Conservation (phyloP, 1,140 invertebrate genomes). For the Nylanderia fulva region DNA sequence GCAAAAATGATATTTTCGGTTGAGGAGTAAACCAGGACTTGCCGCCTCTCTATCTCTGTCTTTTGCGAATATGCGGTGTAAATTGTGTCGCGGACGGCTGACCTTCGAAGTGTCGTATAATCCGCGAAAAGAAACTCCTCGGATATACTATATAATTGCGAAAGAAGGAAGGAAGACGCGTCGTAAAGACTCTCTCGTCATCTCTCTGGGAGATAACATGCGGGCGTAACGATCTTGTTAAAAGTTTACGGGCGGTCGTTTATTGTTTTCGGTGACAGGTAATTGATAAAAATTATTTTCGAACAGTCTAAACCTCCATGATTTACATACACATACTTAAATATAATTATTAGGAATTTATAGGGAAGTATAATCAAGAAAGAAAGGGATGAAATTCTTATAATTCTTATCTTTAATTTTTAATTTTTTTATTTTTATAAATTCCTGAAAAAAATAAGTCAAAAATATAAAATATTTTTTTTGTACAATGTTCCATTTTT, state of each 20-base stretch:
- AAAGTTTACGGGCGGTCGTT: constrained; percentile 21
- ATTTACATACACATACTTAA: background rate
- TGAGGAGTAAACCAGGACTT: constrained; percentile 32
- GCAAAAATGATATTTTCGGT: too few relatives aligned
- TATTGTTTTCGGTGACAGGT: background rate
- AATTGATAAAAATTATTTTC: constrained; percentile 34
- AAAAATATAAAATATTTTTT: too few relatives aligned
- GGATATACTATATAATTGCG: constrained; percentile 55
- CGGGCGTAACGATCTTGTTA: constrained; percentile 12
- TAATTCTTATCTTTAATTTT: too few relatives aligned
- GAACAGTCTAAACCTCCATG: background rate
- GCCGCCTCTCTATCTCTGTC: background rate
- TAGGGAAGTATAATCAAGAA: too few relatives aligned
- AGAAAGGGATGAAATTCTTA: too few relatives aligned
- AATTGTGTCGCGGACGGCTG: constrained; percentile 27
- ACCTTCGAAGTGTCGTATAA: constrained; percentile 35
- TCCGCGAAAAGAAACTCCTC: constrained; percentile 26
- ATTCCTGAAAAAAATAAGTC: too few relatives aligned
- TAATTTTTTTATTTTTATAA: too few relatives aligned
- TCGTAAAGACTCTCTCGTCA: constrained; percentile 53
- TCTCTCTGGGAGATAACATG: background rate
- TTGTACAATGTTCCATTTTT: too few relatives aligned
- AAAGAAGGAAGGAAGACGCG: constrained; percentile 2
- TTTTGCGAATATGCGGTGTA: constrained; percentile 11
- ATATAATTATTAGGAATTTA: background rate